Evolutionary conservation across 1,140 invertebrate species (phyloP).

Genomic region (Hylaeus anthracinus): DNA sequence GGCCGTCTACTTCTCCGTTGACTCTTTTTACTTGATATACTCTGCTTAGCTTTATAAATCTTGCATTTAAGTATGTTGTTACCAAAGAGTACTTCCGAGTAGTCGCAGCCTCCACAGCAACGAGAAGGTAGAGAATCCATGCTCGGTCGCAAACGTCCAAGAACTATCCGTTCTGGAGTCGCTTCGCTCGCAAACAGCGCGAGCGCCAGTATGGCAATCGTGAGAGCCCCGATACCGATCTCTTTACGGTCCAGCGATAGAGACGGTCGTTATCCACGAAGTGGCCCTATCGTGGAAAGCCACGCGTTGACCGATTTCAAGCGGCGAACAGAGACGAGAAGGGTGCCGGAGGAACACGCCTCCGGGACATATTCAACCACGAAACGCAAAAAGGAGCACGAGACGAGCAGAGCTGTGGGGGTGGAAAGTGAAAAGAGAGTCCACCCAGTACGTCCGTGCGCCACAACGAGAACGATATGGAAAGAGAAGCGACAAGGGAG

Average conservation of each 20-base stretch:
- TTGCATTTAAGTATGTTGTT: no score
- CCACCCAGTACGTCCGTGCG: constrained; percentile 10
- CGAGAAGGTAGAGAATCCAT: background rate
- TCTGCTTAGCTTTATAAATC: no score
- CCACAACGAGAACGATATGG: constrained; percentile 36
- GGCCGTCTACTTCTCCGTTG: no score
- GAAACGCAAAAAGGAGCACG: constrained; percentile 58
- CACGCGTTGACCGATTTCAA: constrained; percentile 66
- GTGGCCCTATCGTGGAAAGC: constrained; percentile 63
- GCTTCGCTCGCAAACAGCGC: background rate
- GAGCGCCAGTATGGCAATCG: no score
- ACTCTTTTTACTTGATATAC: no score
- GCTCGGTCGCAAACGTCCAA: background rate
- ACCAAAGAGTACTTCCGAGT: no score
- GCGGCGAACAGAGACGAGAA: background rate
- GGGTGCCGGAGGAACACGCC: constrained; percentile 37
- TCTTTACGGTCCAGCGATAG: constrained; percentile 44
- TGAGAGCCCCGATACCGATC: constrained; percentile 23
- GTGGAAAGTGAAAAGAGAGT: constrained; percentile 43
- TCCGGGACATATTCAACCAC: constrained; percentile 55
- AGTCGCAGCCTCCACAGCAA: background rate
- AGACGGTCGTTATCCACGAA: constrained; percentile 51
- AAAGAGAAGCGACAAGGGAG: constrained; percentile 20
- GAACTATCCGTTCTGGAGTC: background rate
- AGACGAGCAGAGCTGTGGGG: background rate